Evolutionary conservation across 2,113 vertebrate species (phyloP).

Genomic region (Phalacrocorax pelagicus): DNA sequence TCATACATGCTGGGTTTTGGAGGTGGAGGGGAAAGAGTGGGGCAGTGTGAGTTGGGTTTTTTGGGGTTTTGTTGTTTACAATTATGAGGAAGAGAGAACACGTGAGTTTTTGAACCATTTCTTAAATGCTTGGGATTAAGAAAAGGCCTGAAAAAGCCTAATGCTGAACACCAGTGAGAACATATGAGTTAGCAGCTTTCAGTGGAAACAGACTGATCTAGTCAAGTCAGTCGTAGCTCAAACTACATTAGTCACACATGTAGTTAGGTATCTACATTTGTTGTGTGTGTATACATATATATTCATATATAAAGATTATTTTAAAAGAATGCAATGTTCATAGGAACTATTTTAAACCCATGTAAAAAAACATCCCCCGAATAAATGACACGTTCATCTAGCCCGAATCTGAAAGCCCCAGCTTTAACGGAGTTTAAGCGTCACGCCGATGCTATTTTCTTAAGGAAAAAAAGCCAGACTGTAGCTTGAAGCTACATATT

Average conservation of each 20-base stretch:
- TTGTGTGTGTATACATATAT: background rate
- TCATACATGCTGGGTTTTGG: accelerated
- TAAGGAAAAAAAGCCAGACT: background rate
- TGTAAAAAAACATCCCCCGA: background rate
- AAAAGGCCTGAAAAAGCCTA: background rate
- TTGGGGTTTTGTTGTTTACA: background rate
- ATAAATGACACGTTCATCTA: background rate
- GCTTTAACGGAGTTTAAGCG: background rate
- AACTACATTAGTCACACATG: background rate
- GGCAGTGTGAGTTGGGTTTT: accelerated
- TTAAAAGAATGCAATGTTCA: background rate
- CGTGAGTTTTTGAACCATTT: background rate
- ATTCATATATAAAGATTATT: background rate
- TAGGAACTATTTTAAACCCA: background rate
- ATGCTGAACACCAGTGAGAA: background rate
- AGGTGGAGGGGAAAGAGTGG: background rate
- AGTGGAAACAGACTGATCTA: background rate
- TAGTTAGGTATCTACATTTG: background rate
- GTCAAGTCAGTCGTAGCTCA: background rate
- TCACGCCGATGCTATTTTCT: background rate
- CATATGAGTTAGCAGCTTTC: background rate
- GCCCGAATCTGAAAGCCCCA: background rate
- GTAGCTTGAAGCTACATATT: constrained; percentile 44
- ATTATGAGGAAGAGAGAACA: background rate
- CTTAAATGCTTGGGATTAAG: background rate